Evolutionary conservation across 2,888 invertebrate species (phyloP).

Genomic region (Rutpela maculata): DNA sequence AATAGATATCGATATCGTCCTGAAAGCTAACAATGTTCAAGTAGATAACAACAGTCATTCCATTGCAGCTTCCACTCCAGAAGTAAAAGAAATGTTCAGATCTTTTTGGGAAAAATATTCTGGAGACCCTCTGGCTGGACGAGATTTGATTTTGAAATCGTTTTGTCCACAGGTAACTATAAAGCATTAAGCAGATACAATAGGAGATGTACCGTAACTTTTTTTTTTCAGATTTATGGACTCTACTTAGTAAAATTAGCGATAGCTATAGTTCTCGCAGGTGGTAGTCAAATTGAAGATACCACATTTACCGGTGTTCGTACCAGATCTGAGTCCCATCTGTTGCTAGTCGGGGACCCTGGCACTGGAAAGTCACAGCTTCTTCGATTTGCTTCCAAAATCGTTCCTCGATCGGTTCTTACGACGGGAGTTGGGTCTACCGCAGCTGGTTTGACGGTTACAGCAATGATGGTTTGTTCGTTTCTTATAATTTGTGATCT

Average conservation of each 20-base stretch:
- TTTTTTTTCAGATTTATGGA: conserved; percentile 84
- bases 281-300: conserved; percentile 76
- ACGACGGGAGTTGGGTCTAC: conserved; percentile 93
- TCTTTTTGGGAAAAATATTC: conserved; percentile 84
- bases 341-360: conserved; percentile 91
- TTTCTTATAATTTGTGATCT: too few relatives aligned
- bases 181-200: not conserved
- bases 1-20: conserved; percentile 82
- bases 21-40: conserved; percentile 84
- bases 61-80: conserved; percentile 77
- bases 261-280: conserved; percentile 81
- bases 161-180: conserved; percentile 87
- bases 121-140: conserved; percentile 80
- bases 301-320: conserved; percentile 67
- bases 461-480: conserved; percentile 84
- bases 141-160: conserved; percentile 86
- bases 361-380: conserved; percentile 94
- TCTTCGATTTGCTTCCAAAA: conserved; percentile 79
- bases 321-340: conserved; percentile 87
- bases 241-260: conserved; percentile 91
- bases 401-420: conserved; percentile 84
- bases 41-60: conserved; percentile 76
- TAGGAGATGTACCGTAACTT: conserved; percentile 20
- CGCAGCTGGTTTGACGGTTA: conserved; percentile 91
- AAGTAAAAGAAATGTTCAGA: conserved; percentile 82